phyloP scores from a whole-genome alignment of 1,140 invertebrate species.

The Lepidostoma basale region DNA sequence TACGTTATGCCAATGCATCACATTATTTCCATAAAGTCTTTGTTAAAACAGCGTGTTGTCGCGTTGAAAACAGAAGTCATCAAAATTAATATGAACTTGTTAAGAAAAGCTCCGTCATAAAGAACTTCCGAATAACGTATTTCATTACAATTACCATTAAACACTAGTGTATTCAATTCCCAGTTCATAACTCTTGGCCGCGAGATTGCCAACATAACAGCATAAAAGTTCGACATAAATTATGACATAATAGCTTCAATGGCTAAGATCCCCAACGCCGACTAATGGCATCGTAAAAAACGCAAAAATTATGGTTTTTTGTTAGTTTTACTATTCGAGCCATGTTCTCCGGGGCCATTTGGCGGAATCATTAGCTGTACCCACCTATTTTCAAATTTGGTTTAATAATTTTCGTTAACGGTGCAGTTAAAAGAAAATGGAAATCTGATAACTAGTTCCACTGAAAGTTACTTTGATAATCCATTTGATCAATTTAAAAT shows the following conservation, averaged over 20 bases:
- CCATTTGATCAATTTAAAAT: too few species aligned
- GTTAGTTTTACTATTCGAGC: conserved; percentile 13
- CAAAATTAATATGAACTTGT: too few species aligned
- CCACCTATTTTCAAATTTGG: conserved; percentile 7
- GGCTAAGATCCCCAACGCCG: neutral
- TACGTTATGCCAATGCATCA: too few species aligned
- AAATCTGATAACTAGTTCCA: conserved; percentile 9
- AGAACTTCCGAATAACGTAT: neutral
- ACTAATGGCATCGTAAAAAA: conserved; percentile 29
- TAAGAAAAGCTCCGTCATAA: too few species aligned
- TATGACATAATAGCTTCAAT: conserved; percentile 26
- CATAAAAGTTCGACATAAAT: conserved; percentile 18
- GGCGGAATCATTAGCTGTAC: neutral
- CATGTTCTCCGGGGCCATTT: neutral
- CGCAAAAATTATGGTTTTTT: conserved; percentile 10
- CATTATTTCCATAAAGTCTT: too few species aligned
- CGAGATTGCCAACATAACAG: conserved; percentile 1
- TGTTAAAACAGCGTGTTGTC: too few species aligned
- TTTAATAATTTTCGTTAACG: conserved; percentile 12
- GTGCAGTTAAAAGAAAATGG: conserved; percentile 2
- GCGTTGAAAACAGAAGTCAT: too few species aligned
- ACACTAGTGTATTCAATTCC: neutral
- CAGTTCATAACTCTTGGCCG: neutral
- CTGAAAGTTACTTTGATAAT: too few species aligned
- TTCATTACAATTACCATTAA: neutral